Evolutionary conservation across 2,797 vertebrate species (phyloP).

Genomic region (Novumbra hubbsi): DNA sequence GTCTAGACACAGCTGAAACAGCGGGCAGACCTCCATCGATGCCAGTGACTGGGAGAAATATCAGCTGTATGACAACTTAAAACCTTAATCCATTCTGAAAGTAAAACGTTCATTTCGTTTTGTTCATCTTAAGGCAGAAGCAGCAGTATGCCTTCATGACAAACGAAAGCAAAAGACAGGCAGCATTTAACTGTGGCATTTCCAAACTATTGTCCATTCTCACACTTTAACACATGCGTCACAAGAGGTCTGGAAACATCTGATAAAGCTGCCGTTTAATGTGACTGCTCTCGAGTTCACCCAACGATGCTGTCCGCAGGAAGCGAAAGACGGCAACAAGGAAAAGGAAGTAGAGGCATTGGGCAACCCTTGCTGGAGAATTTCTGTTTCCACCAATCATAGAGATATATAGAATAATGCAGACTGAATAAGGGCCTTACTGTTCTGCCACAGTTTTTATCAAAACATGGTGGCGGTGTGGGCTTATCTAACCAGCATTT

Average conservation of each 20-base stretch:
- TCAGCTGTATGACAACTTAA: too few species aligned
- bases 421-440: neutral
- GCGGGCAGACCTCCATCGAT: neutral
- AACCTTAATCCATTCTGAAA: too few species aligned
- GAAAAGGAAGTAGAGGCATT: conserved; percentile 59
- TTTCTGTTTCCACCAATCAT: conserved; percentile 23
- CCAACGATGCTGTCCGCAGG: conserved; percentile 21
- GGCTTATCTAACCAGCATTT: neutral
- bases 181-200: neutral
- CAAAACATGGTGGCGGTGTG: neutral
- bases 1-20: neutral
- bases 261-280: neutral
- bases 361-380: conserved; percentile 22
- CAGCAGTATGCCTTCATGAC: neutral
- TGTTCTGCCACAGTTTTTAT: neutral
- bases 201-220: too few species aligned
- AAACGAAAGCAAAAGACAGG: neutral
- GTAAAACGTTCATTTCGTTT: too few species aligned
- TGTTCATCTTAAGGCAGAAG: neutral
- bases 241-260: neutral
- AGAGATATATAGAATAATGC: conserved; percentile 24
- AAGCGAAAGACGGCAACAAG: conserved; percentile 54
- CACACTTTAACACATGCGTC: too few species aligned
- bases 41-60: too few species aligned
- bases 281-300: neutral